Percentiles rank a stretch among this genome's conserved stretches.
Conservation (phyloP, 2,797 vertebrate genomes). For the Cynopterus sphinx region DNA sequence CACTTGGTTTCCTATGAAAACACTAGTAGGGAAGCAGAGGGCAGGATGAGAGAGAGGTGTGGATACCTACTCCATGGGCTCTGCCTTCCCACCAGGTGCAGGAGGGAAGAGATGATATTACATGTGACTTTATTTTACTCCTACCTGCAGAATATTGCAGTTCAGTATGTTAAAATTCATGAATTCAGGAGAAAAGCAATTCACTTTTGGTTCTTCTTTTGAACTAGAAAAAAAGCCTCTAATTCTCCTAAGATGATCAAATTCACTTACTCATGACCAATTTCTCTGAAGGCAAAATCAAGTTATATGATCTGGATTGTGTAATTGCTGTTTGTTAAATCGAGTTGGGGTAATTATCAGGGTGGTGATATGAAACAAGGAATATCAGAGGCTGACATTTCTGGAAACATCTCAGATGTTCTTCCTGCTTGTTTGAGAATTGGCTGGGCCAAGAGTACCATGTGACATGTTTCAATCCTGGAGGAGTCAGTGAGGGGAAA, state of each 20-base stretch:
- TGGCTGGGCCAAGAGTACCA: background rate
- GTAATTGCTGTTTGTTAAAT: background rate
- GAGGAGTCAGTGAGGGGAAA: background rate
- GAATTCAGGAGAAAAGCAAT: background rate
- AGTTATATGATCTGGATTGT: background rate
- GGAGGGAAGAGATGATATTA: background rate
- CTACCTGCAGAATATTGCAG: background rate
- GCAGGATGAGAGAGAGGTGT: background rate
- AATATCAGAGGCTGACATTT: background rate
- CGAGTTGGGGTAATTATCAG: background rate
- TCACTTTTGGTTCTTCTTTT: background rate
- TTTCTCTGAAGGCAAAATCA: background rate
- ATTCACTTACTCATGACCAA: background rate
- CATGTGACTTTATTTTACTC: background rate
- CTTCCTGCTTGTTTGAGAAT: background rate
- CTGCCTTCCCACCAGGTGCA: background rate
- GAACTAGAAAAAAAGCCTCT: background rate
- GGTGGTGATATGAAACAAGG: background rate
- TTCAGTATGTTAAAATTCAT: background rate
- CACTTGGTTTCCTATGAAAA: background rate
- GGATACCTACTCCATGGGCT: background rate
- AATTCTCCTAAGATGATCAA: background rate
- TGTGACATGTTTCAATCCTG: background rate
- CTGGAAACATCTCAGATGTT: background rate
- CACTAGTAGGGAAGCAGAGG: background rate